A percentile compares a stretch with the other conserved stretches of the same genome.
Conservation (phyloP, 2,888 invertebrate genomes). For the Lycophotia porphyrea region DNA sequence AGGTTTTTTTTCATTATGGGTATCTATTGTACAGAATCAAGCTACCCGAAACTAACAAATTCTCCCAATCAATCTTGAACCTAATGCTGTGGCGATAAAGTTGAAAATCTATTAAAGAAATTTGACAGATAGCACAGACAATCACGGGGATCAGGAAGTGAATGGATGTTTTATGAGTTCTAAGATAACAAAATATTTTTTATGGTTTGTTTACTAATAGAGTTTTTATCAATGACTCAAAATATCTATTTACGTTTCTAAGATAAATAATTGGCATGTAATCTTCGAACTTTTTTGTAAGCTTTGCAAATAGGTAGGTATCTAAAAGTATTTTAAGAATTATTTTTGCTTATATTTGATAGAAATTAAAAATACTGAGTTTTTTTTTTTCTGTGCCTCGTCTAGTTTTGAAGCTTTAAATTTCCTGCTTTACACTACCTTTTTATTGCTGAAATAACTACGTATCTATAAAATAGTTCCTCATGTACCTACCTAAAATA, state of each 20-base stretch:
- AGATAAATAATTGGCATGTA: constrained; percentile 9
- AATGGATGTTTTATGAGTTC: constrained; percentile 51
- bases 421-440: background rate
- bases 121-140: constrained; percentile 51
- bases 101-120: too few relatives aligned
- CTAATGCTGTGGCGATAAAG: too few relatives aligned
- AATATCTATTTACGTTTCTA: background rate
- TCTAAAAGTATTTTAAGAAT: background rate
- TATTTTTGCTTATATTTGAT: background rate
- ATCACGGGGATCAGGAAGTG: constrained; percentile 65
- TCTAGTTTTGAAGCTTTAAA: background rate
- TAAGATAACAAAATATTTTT: constrained; percentile 57
- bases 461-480: background rate
- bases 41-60: too few relatives aligned
- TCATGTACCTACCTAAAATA: too few relatives aligned
- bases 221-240: constrained; percentile 47
- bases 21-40: too few relatives aligned
- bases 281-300: background rate
- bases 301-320: too few relatives aligned
- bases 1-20: constrained; percentile 30
- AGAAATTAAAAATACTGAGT: background rate
- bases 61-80: too few relatives aligned
- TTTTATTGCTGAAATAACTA: background rate
- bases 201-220: constrained; percentile 62
- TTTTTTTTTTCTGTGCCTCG: background rate